Evolutionary conservation across 2,797 vertebrate species (phyloP).

Genomic region (Vultur gryphus): DNA sequence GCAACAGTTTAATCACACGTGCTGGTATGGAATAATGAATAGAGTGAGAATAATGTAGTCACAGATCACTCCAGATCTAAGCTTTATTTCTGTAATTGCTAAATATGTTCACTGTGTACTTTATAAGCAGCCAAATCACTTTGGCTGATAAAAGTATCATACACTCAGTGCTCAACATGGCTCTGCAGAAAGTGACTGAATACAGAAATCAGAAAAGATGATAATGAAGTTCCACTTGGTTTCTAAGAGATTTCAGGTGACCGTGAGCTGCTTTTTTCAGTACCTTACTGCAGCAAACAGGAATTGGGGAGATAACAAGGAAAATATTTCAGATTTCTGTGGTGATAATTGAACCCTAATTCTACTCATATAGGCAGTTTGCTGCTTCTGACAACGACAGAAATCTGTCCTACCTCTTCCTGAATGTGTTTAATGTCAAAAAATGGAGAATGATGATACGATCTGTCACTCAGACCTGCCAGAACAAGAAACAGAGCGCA

Average conservation of each 20-base stretch:
- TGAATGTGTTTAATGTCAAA: not conserved
- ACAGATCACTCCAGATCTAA: not conserved
- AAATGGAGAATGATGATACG: not conserved
- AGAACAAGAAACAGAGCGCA: not conserved
- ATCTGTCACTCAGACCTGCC: not conserved
- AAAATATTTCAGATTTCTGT: not conserved
- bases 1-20: not conserved
- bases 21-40: not conserved
- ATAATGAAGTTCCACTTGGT: not conserved
- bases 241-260: not conserved
- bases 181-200: not conserved
- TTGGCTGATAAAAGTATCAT: not conserved
- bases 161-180: not conserved
- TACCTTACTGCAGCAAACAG: not conserved
- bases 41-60: not conserved
- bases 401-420: not conserved
- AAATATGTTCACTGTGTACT: not conserved
- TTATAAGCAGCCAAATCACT: not conserved
- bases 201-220: not conserved
- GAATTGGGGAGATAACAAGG: not conserved
- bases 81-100: not conserved
- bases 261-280: not conserved
- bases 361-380: not conserved
- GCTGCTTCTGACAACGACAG: not conserved
- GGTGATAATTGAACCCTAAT: not conserved